phyloP scores from a whole-genome alignment of 1,140 invertebrate genomes.

The Drosophila ironensis region DNA sequence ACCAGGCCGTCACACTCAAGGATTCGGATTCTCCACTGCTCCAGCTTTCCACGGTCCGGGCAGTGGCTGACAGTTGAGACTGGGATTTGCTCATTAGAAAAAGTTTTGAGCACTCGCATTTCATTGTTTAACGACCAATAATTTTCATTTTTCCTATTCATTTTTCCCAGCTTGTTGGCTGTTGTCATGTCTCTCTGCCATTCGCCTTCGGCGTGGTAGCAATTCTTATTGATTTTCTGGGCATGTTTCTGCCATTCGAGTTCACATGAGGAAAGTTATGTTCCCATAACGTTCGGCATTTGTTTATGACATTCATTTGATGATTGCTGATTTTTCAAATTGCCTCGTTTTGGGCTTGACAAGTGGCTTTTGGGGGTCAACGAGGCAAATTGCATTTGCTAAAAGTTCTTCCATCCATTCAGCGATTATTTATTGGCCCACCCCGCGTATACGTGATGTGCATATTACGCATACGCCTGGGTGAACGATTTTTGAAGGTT shows the following conservation, averaged over 20 bases:
- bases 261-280: slow-evolving; percentile 33
- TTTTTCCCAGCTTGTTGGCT: slow-evolving; percentile 22
- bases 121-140: background rate
- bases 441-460: slow-evolving; percentile 26
- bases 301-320: slow-evolving; percentile 45
- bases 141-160: slow-evolving; percentile 8
- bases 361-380: slow-evolving; percentile 3
- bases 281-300: slow-evolving; percentile 38
- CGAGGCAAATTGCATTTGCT: slow-evolving; percentile 26
- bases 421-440: background rate
- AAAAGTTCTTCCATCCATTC: background rate
- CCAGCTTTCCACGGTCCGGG: background rate
- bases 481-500: too few species aligned
- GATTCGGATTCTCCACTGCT: background rate
- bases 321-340: slow-evolving; percentile 40
- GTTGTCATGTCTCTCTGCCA: background rate
- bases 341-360: slow-evolving; percentile 15
- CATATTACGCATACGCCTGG: slow-evolving; percentile 1
- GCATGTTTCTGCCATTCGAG: slow-evolving; percentile 12
- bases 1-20: slow-evolving; percentile 9
- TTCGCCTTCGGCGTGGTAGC: slow-evolving; percentile 13
- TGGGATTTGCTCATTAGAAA: slow-evolving; percentile 29
- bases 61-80: slow-evolving; percentile 1
- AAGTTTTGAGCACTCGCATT: slow-evolving; percentile 10
- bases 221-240: slow-evolving; percentile 38